Conservation (phyloP, 2,888 invertebrate genomes). For the Apodemia duryi region DNA sequence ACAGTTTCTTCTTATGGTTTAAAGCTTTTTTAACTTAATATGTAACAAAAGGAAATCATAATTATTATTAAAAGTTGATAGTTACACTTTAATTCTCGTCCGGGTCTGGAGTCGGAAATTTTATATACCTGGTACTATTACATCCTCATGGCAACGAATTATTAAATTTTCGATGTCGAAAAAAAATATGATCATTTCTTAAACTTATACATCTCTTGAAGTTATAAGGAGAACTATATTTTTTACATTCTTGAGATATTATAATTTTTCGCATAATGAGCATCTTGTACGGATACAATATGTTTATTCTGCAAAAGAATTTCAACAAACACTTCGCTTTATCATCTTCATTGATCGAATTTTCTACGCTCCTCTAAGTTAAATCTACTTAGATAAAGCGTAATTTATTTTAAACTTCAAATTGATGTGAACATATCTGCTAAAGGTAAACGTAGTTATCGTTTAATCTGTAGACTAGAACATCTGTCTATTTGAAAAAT, state of each 20-base stretch:
- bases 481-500: slow-evolving; percentile 7
- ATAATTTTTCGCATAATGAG: not conserved
- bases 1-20: slow-evolving; percentile 17
- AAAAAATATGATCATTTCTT: too few species aligned
- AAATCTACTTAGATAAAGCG: not conserved
- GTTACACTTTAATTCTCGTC: too few species aligned
- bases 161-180: too few species aligned
- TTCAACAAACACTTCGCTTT: not conserved
- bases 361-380: not conserved
- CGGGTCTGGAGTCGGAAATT: too few species aligned
- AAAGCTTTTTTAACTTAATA: too few species aligned
- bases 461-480: not conserved
- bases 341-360: not conserved
- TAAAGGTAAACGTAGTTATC: slow-evolving; percentile 7
- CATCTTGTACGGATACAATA: not conserved
- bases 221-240: not conserved
- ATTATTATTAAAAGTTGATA: too few species aligned
- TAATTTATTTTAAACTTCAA: not conserved
- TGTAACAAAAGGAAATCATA: too few species aligned
- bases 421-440: slow-evolving; percentile 1
- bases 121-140: too few species aligned
- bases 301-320: too few species aligned
- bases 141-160: too few species aligned
- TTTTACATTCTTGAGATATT: not conserved
- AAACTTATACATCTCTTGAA: too few species aligned